These are phyloP conservation scores for Trisateles emortualis DNA, from an alignment of 2,888 invertebrate genomes.

Conservation along the genomic window DNA sequence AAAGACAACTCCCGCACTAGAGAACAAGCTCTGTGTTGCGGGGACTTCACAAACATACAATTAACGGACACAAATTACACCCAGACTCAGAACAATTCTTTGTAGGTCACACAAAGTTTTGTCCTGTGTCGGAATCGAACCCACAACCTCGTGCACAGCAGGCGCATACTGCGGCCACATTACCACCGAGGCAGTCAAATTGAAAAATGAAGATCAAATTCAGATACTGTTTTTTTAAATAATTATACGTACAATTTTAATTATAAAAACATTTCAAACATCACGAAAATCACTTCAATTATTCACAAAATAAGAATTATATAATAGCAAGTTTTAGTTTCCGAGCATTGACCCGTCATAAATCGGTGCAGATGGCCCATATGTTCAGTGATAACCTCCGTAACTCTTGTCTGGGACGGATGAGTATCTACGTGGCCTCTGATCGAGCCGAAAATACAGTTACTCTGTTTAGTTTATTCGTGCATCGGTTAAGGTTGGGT, in stretches of 20 bases:
- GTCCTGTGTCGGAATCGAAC: no score
- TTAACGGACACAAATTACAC: no score
- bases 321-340: slow-evolving; percentile 20
- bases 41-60: no score
- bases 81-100: no score
- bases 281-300: slow-evolving; percentile 21
- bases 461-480: slow-evolving; percentile 34
- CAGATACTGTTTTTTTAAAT: slow-evolving; percentile 46
- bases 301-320: slow-evolving; percentile 21
- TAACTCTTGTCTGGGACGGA: slow-evolving; percentile 63
- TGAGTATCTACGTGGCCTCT: slow-evolving; percentile 50
- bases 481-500: slow-evolving; percentile 16
- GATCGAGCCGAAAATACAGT: slow-evolving; percentile 52
- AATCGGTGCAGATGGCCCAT: slow-evolving; percentile 65
- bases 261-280: no score
- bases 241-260: background rate
- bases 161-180: no score
- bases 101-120: no score
- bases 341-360: slow-evolving; percentile 62
- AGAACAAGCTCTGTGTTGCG: no score
- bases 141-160: no score
- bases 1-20: no score
- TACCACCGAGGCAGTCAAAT: no score
- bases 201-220: slow-evolving; percentile 40
- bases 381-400: slow-evolving; percentile 67